These are phyloP conservation scores for Pterocles orientalis DNA, from an alignment of 2,113 vertebrate genomes.

Conservation along the genomic window DNA sequence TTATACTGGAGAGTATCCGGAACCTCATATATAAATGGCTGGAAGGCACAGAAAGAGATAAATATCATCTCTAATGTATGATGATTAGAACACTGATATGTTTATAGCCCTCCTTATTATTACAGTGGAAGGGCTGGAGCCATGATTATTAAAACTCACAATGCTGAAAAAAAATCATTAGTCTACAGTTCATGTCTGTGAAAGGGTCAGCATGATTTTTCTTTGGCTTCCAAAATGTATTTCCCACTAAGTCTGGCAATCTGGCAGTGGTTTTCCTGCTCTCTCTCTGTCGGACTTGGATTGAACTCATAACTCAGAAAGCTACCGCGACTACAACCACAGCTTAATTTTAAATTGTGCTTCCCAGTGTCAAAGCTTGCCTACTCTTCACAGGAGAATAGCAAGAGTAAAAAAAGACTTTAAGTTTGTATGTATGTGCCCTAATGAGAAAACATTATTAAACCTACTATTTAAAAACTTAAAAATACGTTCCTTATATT, in stretches of 20 bases:
- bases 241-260: not conserved
- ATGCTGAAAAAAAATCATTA: not conserved
- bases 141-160: conserved; percentile 26
- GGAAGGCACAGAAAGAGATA: not conserved
- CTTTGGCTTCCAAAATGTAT: not conserved
- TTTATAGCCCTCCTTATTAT: not conserved
- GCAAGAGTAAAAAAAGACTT: not conserved
- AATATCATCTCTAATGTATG: not conserved
- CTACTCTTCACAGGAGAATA: not conserved
- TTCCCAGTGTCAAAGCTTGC: not conserved
- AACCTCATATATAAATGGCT: not conserved
- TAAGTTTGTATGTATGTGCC: not conserved
- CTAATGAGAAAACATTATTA: not conserved
- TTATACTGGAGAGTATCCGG: not conserved
- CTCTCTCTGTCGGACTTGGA: not conserved
- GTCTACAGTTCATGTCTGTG: not conserved
- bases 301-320: not conserved
- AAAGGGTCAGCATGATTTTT: not conserved
- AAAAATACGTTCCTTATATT: not conserved
- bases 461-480: not conserved
- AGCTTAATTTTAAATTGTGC: not conserved
- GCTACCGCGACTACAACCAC: not conserved
- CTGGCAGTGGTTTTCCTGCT: not conserved
- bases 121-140: not conserved
- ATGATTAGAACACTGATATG: not conserved